phyloP scores from a whole-genome alignment of 2,888 invertebrate species.

The Corbicula japonica region DNA sequence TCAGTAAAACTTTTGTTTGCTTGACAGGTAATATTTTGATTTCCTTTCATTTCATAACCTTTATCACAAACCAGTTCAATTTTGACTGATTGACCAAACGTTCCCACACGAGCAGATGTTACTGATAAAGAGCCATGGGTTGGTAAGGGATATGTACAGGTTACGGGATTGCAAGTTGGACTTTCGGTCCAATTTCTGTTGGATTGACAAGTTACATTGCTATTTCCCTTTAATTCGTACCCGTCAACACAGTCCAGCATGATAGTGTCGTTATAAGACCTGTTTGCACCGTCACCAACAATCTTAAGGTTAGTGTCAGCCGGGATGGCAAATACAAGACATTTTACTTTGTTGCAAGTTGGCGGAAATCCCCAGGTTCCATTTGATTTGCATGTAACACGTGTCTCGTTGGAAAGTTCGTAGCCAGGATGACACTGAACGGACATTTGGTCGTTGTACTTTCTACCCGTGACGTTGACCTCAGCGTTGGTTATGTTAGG shows the following conservation, averaged over 20 bases:
- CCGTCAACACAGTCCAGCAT: slow-evolving; percentile 5
- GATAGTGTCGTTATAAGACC: slow-evolving; percentile 10
- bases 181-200: slow-evolving; percentile 12
- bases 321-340: background rate
- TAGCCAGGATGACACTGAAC: too few species aligned
- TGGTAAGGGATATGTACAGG: too few species aligned
- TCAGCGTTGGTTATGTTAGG: too few species aligned
- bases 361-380: slow-evolving; percentile 3
- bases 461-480: too few species aligned
- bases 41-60: background rate
- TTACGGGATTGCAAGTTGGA: background rate
- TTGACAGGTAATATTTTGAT: background rate
- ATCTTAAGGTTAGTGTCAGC: slow-evolving; percentile 3
- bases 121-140: too few species aligned
- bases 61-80: background rate
- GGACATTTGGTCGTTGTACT: too few species aligned
- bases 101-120: too few species aligned
- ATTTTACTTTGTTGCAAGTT: background rate
- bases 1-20: background rate
- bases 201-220: slow-evolving; percentile 3
- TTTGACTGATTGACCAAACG: too few species aligned
- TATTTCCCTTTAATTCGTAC: background rate
- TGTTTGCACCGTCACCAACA: too few species aligned
- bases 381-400: slow-evolving; percentile 11
- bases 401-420: background rate